These are phyloP conservation scores for Oreortyx pictus DNA, from an alignment of 2,797 vertebrate genomes.

Conservation along the genomic window DNA sequence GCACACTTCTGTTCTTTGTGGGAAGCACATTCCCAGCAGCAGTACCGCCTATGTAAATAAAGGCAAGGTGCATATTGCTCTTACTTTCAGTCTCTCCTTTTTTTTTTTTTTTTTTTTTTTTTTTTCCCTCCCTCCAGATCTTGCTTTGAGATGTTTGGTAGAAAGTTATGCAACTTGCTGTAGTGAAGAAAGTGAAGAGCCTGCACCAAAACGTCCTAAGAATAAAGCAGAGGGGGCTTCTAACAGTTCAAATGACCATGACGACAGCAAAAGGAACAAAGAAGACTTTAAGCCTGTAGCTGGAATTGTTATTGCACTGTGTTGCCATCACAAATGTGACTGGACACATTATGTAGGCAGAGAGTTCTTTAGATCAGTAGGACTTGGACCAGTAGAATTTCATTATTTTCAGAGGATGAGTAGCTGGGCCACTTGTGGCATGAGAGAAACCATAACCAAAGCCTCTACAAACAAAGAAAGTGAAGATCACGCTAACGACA, in stretches of 20 bases:
- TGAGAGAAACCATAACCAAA: slow-evolving; percentile 69
- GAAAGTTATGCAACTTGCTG: slow-evolving; percentile 74
- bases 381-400: slow-evolving; percentile 89
- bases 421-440: slow-evolving; percentile 97
- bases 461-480: background rate
- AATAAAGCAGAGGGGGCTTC: slow-evolving; percentile 32
- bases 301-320: slow-evolving; percentile 91
- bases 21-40: background rate
- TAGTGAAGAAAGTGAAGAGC: slow-evolving; percentile 70
- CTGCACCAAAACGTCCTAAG: slow-evolving; percentile 82
- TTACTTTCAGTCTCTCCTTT: background rate
- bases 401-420: slow-evolving; percentile 93
- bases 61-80: background rate
- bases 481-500: slow-evolving; percentile 19
- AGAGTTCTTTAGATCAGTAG: slow-evolving; percentile 87
- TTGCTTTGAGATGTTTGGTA: slow-evolving; percentile 92
- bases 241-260: background rate
- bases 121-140: slow-evolving; percentile 82
- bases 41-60: background rate
- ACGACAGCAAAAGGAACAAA: slow-evolving; percentile 1
- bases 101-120: too few species aligned
- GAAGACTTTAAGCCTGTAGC: slow-evolving; percentile 69
- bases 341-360: slow-evolving; percentile 95
- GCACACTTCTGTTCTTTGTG: background rate
- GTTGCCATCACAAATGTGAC: slow-evolving; percentile 96